A percentile compares a stretch with the other conserved stretches of the same genome.
phyloP scores from a whole-genome alignment of 2,888 invertebrate species.

The Scrobipalpa atriplicella region DNA sequence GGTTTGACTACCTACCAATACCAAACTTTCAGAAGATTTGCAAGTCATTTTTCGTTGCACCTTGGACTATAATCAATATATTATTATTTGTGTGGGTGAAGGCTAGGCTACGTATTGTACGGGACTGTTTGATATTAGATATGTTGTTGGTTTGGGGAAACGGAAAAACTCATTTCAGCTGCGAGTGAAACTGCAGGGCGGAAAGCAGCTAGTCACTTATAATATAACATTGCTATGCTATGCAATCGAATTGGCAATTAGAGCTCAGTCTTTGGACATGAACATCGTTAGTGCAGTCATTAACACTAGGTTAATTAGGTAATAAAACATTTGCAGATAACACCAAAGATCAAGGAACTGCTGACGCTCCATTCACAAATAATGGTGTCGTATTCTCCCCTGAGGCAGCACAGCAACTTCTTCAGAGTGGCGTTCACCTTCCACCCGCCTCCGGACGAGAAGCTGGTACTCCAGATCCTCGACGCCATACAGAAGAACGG shows the following conservation, averaged over 20 bases:
- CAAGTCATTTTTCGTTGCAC: too few species aligned
- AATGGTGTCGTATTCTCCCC: slow-evolving; percentile 90
- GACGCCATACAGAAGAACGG: slow-evolving; percentile 85
- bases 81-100: too few species aligned
- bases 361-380: slow-evolving; percentile 85
- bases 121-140: too few species aligned
- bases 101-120: too few species aligned
- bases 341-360: slow-evolving; percentile 87
- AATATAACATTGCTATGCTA: too few species aligned
- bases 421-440: slow-evolving; percentile 89
- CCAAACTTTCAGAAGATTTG: too few species aligned
- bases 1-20: too few species aligned
- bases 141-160: too few species aligned
- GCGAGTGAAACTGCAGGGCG: too few species aligned
- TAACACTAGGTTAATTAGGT: not conserved
- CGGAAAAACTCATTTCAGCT: too few species aligned
- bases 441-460: slow-evolving; percentile 83
- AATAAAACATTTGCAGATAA: slow-evolving; percentile 73
- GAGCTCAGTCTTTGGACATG: not conserved
- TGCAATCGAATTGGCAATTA: not conserved
- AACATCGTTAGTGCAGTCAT: slow-evolving; percentile 5
- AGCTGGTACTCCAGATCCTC: slow-evolving; percentile 85
- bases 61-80: too few species aligned
- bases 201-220: too few species aligned
- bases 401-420: slow-evolving; percentile 87